Evolutionary conservation across 2,888 invertebrate species (phyloP).

Genomic region (Diploptera punctata): DNA sequence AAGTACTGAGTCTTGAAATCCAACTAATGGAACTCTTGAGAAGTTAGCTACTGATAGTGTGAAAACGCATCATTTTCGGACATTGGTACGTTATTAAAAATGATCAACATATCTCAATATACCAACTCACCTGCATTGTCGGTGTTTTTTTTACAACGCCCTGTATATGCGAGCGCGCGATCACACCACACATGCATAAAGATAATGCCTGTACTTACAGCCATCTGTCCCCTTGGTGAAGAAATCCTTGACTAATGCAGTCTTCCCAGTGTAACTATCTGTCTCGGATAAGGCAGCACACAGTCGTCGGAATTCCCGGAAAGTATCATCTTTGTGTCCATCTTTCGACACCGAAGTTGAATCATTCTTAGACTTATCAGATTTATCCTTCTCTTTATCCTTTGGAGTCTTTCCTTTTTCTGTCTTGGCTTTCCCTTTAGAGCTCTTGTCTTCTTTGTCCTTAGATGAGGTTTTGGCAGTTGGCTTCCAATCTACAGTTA

Average conservation of each 20-base stretch:
- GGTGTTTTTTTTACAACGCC: too few relatives aligned
- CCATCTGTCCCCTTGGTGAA: slow-evolving; percentile 62
- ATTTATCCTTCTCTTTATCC: slow-evolving; percentile 43
- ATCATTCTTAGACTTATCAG: slow-evolving; percentile 44
- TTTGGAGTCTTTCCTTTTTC: slow-evolving; percentile 29
- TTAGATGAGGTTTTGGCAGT: neutral
- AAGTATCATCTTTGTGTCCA: slow-evolving; percentile 68
- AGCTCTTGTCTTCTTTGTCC: slow-evolving; percentile 2
- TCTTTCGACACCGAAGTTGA: neutral
- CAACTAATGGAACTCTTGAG: too few relatives aligned
- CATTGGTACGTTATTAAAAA: too few relatives aligned
- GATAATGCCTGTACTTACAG: slow-evolving; percentile 49
- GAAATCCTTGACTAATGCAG: slow-evolving; percentile 70
- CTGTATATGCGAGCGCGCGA: too few relatives aligned
- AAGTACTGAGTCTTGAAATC: too few relatives aligned
- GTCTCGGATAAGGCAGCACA: slow-evolving; percentile 80
- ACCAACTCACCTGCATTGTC: too few relatives aligned
- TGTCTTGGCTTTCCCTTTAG: neutral
- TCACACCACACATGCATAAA: too few relatives aligned
- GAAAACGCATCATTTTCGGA: too few relatives aligned
- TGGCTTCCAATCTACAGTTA: neutral
- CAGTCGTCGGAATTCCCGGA: slow-evolving; percentile 77
- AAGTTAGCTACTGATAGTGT: too few relatives aligned
- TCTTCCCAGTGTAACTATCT: slow-evolving; percentile 83
- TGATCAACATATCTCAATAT: too few relatives aligned